Percentiles rank a stretch among this genome's conserved stretches.
phyloP scores from a whole-genome alignment of 2,113 vertebrate species.

The Eublepharis macularius region DNA sequence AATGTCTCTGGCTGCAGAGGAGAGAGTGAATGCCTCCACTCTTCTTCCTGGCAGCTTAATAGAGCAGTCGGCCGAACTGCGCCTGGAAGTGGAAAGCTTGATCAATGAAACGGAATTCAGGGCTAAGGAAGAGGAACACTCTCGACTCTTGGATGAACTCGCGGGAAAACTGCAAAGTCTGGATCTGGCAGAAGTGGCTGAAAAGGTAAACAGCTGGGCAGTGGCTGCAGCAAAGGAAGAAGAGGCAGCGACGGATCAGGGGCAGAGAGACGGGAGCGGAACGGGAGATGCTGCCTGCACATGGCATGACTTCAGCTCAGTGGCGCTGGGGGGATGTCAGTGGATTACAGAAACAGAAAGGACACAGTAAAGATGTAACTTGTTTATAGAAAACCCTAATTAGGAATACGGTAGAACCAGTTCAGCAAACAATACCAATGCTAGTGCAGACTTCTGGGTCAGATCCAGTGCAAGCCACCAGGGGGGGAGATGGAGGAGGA shows the following conservation, averaged over 20 bases:
- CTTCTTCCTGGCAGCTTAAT: constrained; percentile 71
- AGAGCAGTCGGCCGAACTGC: constrained; percentile 75
- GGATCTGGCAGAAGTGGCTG: constrained; percentile 82
- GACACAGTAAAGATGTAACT: neutral
- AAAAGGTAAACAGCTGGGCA: constrained; percentile 76
- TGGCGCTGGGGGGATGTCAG: neutral
- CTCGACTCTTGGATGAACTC: constrained; percentile 87
- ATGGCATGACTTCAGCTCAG: neutral
- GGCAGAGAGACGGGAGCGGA: neutral
- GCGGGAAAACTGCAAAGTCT: constrained; percentile 90
- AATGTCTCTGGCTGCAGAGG: constrained; percentile 87
- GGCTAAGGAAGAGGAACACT: constrained; percentile 83
- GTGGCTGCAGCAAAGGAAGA: fast-evolving
- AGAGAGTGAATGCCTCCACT: constrained; percentile 85
- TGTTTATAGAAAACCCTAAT: neutral
- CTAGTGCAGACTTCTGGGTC: no score
- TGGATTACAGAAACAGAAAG: neutral
- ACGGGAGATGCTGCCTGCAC: neutral
- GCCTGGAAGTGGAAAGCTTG: constrained; percentile 81
- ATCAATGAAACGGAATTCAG: constrained; percentile 83
- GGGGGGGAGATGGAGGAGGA: no score
- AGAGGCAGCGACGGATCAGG: neutral
- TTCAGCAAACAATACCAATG: neutral
- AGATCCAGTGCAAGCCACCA: no score
- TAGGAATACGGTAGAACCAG: neutral